Base-by-base conservation (phyloP, 2,888 invertebrate genomes). In the Amblyjoppa proteus region DNA sequence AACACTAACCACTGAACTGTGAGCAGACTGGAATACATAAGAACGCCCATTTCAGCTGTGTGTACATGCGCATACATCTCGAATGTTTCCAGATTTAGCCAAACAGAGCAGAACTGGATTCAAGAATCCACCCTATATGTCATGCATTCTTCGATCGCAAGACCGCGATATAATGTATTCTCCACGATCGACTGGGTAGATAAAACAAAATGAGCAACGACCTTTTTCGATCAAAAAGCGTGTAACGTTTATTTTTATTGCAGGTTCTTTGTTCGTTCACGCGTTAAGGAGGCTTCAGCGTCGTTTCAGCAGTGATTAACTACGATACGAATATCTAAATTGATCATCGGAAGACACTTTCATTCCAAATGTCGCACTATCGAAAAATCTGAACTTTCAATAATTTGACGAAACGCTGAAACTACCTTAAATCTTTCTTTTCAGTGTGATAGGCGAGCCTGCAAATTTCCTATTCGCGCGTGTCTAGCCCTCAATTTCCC, bases 201-300 rank as follows among this genome's bases (percentile, higher is more conserved):
- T 66, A 16, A 38, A 64, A 64, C 9, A 58, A 66, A 51, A 64
- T 20, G 28, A 56, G 6, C n/a, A 74, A 64, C 16, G 9, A 9
- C 2, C 1, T 20, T 16, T 56, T 78, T 58, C 31, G 5, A 2
- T 28, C 28, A 58, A 56, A 78, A 78, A 70, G 74, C 75, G 45
- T 49, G 45, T 69, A 69, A 69, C 75, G 58, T 81, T 81, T 81
- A 81, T 81, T 74, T 16, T 75, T 41, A 75, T 75, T 75, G 74
- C 45, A 78, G 78, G 13, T 68, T 7, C 13, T 20, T 28, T 16
- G 5, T 77, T 77, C 38, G 68, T 64, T 79, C n/a, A 28, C 25
- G 34, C 41, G 41, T 45, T 20, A 41, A 56, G 41, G 58, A 73
- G 58, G 34, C 41, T 73, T 73, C 73, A 73, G 58, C 73, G 58